Evolutionary conservation across 2,888 invertebrate species (phyloP), one percentile per base, ranked within the genome.

Genomic region (Lycia hirtaria): DNA sequence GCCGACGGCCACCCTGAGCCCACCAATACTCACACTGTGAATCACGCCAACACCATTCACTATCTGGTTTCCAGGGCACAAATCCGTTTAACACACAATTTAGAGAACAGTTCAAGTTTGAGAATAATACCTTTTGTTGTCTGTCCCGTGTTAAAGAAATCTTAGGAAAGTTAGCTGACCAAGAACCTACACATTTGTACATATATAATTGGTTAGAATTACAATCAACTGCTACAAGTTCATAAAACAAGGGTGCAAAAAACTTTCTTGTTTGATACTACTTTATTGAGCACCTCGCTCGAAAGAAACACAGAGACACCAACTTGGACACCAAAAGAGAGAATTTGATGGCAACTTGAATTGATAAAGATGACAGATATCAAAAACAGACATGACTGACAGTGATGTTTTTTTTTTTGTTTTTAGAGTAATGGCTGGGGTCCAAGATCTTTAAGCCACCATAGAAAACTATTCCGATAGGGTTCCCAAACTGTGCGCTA

Each of bases 191-290:
- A n/a, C 20, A 20, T 19, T 7, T 20, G 20, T 22, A 22, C 38
- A 14, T 12, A 12, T 17, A 7, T 10, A 19, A 19, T 19, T 19
- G n/a, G 5, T 37, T n/a, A 19, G 9, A 22, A 14, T 17, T 12
- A 22, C 6, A 22, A 12, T 22, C 2, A 24, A 41, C 24, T 24
- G 7, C 24, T 32, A 33, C n/a, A 51, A 50, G 33, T 12, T 19
- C 14, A 2, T 41, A 17, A 33, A 33, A 33, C 50, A 40, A 32
- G 22, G 15, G 41, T 41, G 41, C 32, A 33, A 48, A 41, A 28
- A 33, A 49, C 12, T 20, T 37, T 37, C 10, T 38, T 22, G 38
- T 41, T 30, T 26, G 30, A 19, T 10, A 22, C 6, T 24, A 20
- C 19, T n/a, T 19, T 17, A 17, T 9, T 6, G 14, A 12, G 32